These are phyloP conservation scores for Phylloscopus trochilus DNA, from an alignment of 2,113 vertebrate species.

Conservation along the genomic window DNA sequence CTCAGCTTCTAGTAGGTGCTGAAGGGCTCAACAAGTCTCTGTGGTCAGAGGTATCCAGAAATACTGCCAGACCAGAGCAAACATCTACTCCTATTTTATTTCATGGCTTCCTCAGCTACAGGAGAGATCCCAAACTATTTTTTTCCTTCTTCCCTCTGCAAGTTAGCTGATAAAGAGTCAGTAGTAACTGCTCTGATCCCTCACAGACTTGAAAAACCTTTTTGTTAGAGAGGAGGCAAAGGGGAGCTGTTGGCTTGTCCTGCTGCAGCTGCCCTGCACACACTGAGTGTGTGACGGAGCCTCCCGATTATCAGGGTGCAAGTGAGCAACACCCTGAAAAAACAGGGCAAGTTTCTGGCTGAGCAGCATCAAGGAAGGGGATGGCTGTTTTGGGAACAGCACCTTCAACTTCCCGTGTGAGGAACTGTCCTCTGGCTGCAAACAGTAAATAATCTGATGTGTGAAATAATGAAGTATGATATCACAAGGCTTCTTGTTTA, in stretches of 20 bases:
- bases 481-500: background rate
- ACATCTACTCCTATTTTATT: background rate
- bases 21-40: background rate
- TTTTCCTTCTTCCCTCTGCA: accelerated
- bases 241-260: background rate
- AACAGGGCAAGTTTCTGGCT: accelerated
- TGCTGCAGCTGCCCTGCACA: background rate
- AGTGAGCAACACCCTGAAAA: background rate
- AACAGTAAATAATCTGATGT: background rate
- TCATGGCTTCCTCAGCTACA: background rate
- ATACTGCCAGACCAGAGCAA: background rate
- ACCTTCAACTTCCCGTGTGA: background rate
- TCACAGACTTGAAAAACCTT: background rate
- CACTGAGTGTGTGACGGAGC: background rate
- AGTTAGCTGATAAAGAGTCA: background rate
- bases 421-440: background rate
- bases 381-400: accelerated
- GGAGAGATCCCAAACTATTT: background rate
- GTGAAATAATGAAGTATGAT: background rate
- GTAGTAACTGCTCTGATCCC: accelerated
- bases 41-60: background rate
- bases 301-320: accelerated
- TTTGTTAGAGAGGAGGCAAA: background rate
- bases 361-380: background rate
- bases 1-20: background rate